phyloP scores from a whole-genome alignment of 2,888 invertebrate species.

The Epistrophella euchroma region DNA sequence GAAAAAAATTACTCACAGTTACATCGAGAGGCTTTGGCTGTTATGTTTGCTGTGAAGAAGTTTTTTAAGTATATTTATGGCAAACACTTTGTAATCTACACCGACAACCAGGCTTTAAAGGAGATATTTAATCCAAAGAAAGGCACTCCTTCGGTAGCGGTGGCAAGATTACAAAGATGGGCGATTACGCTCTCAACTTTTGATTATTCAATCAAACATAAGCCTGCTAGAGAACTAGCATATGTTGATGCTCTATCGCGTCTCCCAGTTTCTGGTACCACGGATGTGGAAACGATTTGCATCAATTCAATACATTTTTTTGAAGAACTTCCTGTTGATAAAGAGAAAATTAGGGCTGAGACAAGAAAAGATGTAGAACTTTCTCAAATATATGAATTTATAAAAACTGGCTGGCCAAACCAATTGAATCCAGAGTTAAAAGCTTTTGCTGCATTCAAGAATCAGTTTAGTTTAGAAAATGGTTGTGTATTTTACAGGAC shows the following conservation, averaged over 20 bases:
- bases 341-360: neutral
- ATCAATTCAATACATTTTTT: conserved; percentile 38
- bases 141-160: conserved; percentile 11
- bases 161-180: too few species aligned
- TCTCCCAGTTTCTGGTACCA: conserved; percentile 2
- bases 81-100: too few species aligned
- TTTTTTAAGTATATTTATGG: conserved; percentile 74
- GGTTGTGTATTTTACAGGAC: conserved; percentile 44
- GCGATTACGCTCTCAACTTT: conserved; percentile 33
- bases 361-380: conserved; percentile 14
- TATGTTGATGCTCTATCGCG: conserved; percentile 47
- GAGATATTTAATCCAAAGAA: too few species aligned
- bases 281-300: conserved; percentile 36
- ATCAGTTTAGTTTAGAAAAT: conserved; percentile 17
- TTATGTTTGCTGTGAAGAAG: conserved; percentile 80
- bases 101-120: conserved; percentile 47
- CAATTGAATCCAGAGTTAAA: neutral
- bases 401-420: conserved; percentile 30
- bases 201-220: conserved; percentile 11
- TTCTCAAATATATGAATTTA: conserved; percentile 23
- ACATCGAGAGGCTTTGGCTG: conserved; percentile 78
- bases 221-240: conserved; percentile 22
- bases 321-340: conserved; percentile 29
- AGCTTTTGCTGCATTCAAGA: conserved; percentile 1
- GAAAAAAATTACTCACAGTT: conserved; percentile 20